Evolutionary conservation across 2,797 vertebrate genomes (phyloP).

Genomic region (Platalea minor): DNA sequence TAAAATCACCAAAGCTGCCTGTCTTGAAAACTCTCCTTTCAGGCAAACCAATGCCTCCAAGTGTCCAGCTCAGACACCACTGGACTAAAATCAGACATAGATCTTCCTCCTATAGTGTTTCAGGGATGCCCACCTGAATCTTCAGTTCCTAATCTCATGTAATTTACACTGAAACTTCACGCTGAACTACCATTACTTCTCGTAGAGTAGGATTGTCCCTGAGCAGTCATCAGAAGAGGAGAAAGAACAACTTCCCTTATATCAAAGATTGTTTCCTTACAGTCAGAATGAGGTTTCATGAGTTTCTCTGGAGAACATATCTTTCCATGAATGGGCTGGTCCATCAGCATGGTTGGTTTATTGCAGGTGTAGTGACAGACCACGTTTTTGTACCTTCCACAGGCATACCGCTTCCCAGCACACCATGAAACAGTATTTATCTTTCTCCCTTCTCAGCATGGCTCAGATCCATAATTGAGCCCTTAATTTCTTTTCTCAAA

Average conservation of each 20-base stretch:
- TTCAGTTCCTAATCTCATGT: neutral
- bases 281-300: neutral
- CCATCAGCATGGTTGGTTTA: neutral
- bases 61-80: neutral
- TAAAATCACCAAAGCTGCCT: neutral
- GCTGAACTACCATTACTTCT: neutral
- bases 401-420: neutral
- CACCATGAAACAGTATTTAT: neutral
- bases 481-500: constrained; percentile 44
- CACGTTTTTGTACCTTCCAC: neutral
- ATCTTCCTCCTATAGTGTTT: neutral
- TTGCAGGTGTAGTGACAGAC: neutral
- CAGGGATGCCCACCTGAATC: neutral
- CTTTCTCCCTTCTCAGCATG: neutral
- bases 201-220: fast-evolving
- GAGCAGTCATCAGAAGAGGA: neutral
- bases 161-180: neutral
- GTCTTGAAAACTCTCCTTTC: neutral
- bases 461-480: constrained; percentile 3
- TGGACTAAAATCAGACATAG: neutral
- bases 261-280: neutral
- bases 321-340: neutral
- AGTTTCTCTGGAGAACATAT: neutral
- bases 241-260: neutral
- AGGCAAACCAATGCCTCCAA: neutral